These are phyloP conservation scores for Branchipolynoe longqiensis DNA, from an alignment of 2,888 invertebrate species.

Conservation along the genomic window DNA sequence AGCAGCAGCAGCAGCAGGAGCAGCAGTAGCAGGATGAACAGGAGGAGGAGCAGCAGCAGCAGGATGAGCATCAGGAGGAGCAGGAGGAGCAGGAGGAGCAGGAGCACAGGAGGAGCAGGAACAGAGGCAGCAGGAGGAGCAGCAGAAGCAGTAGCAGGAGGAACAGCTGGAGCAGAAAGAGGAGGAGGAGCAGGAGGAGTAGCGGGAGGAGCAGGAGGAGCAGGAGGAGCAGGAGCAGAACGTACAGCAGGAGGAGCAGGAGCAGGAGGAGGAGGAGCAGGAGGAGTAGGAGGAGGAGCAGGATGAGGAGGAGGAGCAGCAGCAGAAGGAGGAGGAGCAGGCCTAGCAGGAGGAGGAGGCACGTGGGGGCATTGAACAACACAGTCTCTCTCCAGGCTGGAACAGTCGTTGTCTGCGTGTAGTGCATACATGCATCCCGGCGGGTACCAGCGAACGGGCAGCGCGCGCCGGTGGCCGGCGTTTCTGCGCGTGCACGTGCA, in stretches of 20 bases:
- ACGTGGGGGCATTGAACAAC: not conserved
- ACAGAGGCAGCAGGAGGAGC: not conserved
- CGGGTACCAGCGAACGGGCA: too few species aligned
- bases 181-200: not conserved
- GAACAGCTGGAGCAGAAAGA: not conserved
- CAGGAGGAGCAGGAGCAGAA: not conserved
- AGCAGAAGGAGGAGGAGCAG: not conserved
- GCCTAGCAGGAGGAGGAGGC: not conserved
- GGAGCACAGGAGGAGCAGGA: not conserved
- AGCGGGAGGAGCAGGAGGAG: not conserved
- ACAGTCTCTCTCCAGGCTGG: not conserved
- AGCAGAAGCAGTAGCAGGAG: not conserved
- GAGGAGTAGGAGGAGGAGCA: not conserved
- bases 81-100: not conserved
- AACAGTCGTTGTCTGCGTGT: too few species aligned
- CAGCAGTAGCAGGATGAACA: not conserved
- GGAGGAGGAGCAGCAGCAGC: not conserved
- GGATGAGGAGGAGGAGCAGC: not conserved
- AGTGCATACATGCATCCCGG: too few species aligned
- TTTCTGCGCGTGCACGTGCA: not conserved
- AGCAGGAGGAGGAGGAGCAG: conserved; percentile 4
- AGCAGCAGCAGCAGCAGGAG: not conserved
- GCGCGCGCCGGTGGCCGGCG: too few species aligned
- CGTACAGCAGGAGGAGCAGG: not conserved
- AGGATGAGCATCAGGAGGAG: not conserved